Conservation (phyloP, 2,888 invertebrate species). For the Dinocampus coccinellae region DNA sequence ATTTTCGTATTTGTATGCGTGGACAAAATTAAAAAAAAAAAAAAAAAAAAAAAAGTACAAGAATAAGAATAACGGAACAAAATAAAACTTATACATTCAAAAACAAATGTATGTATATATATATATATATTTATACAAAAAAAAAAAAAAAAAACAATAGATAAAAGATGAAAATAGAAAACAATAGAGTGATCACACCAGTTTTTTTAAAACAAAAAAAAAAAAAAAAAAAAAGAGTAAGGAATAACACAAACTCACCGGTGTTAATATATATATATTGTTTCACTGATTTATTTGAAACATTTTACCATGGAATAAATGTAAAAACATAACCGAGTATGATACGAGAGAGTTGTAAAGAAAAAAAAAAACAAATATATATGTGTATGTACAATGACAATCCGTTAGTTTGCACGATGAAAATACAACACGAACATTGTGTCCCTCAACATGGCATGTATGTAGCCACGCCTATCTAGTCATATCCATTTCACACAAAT, state of each 20-base stretch:
- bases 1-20: not conserved
- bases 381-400: not conserved
- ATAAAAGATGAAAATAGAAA: constrained; percentile 7
- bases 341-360: not conserved
- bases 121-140: not conserved
- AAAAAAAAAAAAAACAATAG: not conserved
- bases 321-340: not conserved
- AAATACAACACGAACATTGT: not conserved
- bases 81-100: constrained; percentile 60
- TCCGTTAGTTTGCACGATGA: constrained; percentile 3
- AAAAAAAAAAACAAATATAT: not conserved
- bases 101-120: not conserved
- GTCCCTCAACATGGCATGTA: not conserved
- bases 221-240: not conserved
- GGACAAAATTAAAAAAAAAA: not conserved
- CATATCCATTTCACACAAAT: not conserved
- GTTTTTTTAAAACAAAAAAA: not conserved
- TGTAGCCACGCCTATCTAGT: not conserved
- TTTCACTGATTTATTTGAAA: not conserved
- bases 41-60: no score
- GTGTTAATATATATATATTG: not conserved
- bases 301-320: not conserved
- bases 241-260: not conserved
- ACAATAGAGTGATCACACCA: not conserved
- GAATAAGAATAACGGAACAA: constrained; percentile 6